Evolutionary conservation across 2,888 invertebrate species (phyloP).

Genomic region (Diaphora mendica): DNA sequence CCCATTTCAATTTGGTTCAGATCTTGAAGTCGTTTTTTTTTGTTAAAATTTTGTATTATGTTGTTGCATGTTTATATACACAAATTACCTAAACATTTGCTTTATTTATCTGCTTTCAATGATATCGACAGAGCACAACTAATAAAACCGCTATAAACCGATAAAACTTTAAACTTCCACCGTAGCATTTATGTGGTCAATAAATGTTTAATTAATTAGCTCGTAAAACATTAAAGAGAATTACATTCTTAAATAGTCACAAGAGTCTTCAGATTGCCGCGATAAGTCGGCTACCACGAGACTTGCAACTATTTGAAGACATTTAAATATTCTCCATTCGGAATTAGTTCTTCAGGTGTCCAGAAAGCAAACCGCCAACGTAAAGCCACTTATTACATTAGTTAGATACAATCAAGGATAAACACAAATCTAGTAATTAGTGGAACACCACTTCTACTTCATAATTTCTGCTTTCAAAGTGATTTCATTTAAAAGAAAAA

Average conservation of each 20-base stretch:
- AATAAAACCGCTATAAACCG: slow-evolving; percentile 25
- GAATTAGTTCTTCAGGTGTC: neutral
- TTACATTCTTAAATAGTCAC: slow-evolving; percentile 17
- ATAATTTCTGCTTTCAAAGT: neutral
- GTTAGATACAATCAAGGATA: neutral
- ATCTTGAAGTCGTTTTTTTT: no score
- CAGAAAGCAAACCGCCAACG: neutral
- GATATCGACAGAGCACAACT: neutral
- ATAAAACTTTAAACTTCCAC: slow-evolving; percentile 35
- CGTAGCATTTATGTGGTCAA: slow-evolving; percentile 33
- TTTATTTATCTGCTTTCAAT: neutral
- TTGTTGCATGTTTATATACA: no score
- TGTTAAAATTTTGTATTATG: no score
- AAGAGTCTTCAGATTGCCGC: neutral
- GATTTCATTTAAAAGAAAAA: no score
- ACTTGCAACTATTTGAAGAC: neutral
- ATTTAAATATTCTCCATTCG: neutral
- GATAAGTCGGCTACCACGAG: neutral
- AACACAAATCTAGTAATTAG: neutral
- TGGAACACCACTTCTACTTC: neutral
- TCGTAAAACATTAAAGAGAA: slow-evolving; percentile 46
- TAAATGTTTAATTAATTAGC: slow-evolving; percentile 41
- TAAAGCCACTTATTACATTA: neutral
- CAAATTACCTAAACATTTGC: neutral
- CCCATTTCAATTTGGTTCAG: no score